A percentile compares a stretch with the other conserved stretches of the same genome.
These are phyloP conservation scores for Octopus bimaculoides DNA, from an alignment of 1,140 invertebrate species.

Conservation along the genomic window DNA sequence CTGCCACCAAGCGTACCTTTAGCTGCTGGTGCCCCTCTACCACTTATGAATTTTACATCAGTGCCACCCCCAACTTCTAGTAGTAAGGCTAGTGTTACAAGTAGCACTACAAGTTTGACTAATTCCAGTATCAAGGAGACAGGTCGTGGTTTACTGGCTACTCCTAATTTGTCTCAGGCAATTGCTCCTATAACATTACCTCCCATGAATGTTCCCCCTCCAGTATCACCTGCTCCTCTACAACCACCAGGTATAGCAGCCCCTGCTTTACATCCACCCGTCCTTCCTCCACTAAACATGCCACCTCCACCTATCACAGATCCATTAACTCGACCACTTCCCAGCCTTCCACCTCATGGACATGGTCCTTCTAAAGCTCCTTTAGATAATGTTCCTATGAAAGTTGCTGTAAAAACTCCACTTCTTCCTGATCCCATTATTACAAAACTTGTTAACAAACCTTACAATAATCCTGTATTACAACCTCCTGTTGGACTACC, in stretches of 20 bases:
- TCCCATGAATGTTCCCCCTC: background rate
- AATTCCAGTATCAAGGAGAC: background rate
- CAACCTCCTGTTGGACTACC: background rate
- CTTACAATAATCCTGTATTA: background rate
- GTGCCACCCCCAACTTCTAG: background rate
- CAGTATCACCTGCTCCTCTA: background rate
- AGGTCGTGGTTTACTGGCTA: background rate
- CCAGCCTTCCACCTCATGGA: background rate
- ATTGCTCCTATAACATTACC: conserved; percentile 16
- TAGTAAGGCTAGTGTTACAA: conserved; percentile 3
- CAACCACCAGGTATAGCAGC: background rate
- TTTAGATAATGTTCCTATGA: background rate
- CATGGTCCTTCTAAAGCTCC: background rate
- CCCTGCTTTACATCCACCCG: background rate
- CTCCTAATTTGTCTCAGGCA: conserved; percentile 6
- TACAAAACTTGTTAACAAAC: background rate
- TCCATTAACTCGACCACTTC: background rate
- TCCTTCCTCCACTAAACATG: background rate
- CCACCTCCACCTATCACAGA: background rate
- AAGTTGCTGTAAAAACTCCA: background rate
- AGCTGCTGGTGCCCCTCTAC: conserved; percentile 2
- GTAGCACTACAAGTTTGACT: conserved; percentile 11
- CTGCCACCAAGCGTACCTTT: conserved; percentile 20
- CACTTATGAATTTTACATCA: conserved; percentile 8
- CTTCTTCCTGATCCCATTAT: background rate